A percentile compares a stretch with the other conserved stretches of the same genome.
Evolutionary conservation across 37 sponge, comb jelly and placozoan genomes (phyloP).

Genomic region (Lycopodina hypogea): DNA sequence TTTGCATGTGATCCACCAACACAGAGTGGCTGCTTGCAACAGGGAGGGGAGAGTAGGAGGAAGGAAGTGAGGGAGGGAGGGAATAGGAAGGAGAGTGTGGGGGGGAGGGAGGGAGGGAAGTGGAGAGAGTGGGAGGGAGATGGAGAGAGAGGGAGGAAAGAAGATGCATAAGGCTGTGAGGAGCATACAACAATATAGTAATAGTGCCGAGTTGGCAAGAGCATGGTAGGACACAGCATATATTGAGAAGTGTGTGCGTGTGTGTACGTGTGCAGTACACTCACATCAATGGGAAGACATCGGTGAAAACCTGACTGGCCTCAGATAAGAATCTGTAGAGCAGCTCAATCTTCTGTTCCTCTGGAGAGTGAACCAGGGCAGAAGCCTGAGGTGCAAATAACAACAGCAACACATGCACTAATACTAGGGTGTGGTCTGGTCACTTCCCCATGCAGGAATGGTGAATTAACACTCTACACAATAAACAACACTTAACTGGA

Average conservation of each 20-base stretch:
- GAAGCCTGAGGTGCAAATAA: constrained; percentile 20
- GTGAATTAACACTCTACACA: not conserved
- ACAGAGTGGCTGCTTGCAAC: constrained; percentile 34
- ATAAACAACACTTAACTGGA: too few relatives aligned
- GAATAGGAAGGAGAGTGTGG: not conserved
- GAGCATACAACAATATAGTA: not conserved
- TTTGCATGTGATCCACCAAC: constrained; percentile 56
- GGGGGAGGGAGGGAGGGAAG: not conserved
- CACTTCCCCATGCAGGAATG: not conserved
- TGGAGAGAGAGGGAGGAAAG: not conserved
- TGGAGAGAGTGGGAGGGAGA: not conserved
- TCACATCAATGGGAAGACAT: constrained; percentile 78
- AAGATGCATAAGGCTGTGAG: not conserved
- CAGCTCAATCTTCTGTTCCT: constrained; percentile 34
- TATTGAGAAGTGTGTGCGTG: too few relatives aligned
- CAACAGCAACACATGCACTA: too few relatives aligned
- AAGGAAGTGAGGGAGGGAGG: not conserved
- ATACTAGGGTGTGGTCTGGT: too few relatives aligned
- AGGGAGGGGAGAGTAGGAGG: not conserved
- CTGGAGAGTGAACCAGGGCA: constrained; percentile 57
- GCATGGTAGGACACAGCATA: too few relatives aligned
- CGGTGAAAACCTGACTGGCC: constrained; percentile 60
- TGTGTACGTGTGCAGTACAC: not conserved
- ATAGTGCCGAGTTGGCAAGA: not conserved
- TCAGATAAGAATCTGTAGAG: constrained; percentile 68